Evolutionary conservation across 1,140 invertebrate genomes (phyloP), one percentile per base, ranked within the genome.

Genomic region (Matsumurasca onukii): DNA sequence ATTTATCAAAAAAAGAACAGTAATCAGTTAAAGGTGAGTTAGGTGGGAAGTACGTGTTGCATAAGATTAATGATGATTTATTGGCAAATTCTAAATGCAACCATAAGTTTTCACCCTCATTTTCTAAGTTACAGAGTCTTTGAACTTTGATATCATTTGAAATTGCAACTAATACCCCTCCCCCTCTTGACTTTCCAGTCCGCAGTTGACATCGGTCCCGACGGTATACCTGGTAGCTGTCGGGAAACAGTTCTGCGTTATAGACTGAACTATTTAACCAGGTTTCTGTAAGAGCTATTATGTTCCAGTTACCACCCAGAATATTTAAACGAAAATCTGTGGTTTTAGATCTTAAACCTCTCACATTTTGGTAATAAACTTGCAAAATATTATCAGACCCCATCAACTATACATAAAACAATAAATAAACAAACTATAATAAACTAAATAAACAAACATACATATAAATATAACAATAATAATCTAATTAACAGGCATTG

Each of bases 261-360:
- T 45, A 66, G 15, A 66, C 20, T 45, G 64, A 66, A 20, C 15
- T 15, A 3, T 66, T 29, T 25, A 66, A 51, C 64, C 34, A 66
- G 15, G 64, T 51, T 22, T 66, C 64, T 5, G 64, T 66, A 3
- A 34, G 15, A 2, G 48, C 31, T 3, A 66, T 29, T 45, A 66
- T 29, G 12, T 66, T 34, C 3, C n/a, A 20, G 30, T 29, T 39
- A 9, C 17, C 31, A 9, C 22, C 15, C 2, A 45, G 31, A n/a
- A 22, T 39, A 66, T 29, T 34, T 34, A 20, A 45, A 66, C 22
- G 48, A 34, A 66, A 45, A 51, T 49, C 12, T 3, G 3, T 45
- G 3, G 48, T 45, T 66, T 66, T 66, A 13, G 25, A 15, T 12
- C 48, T 66, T 9, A 66, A 34, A 45, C 29, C 64, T n/a, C 64